A percentile compares a stretch with the other conserved stretches of the same genome.
These are phyloP conservation scores for Chaitophorus viminalis DNA, from an alignment of 2,888 invertebrate genomes.

Conservation along the genomic window DNA sequence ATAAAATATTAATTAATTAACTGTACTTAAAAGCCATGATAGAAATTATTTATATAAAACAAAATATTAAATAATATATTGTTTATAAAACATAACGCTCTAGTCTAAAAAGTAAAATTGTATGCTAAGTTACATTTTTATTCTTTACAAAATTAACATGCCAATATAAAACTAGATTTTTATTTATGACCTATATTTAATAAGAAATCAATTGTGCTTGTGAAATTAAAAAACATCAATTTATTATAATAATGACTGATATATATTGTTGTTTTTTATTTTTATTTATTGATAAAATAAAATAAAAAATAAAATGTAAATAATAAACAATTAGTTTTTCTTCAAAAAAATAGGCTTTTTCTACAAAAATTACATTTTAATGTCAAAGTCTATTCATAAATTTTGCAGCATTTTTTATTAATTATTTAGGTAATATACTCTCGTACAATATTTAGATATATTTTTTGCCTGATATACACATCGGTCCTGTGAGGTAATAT, in stretches of 20 bases:
- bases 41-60: conserved; percentile 53
- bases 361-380: too few species aligned
- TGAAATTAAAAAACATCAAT: conserved; percentile 39
- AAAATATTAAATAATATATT: conserved; percentile 36
- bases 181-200: conserved; percentile 34
- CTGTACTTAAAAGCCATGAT: conserved; percentile 53
- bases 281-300: conserved; percentile 30
- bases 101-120: conserved; percentile 50
- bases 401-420: too few species aligned
- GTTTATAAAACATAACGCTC: conserved; percentile 56
- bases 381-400: too few species aligned
- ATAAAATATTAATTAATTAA: conserved; percentile 55
- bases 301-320: conserved; percentile 55
- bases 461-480: too few species aligned
- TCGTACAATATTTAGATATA: too few species aligned
- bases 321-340: conserved; percentile 22
- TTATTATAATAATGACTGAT: conserved; percentile 58
- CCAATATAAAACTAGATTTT: conserved; percentile 25
- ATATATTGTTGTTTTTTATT: conserved; percentile 30
- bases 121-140: conserved; percentile 13
- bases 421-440: too few species aligned
- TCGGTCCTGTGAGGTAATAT: too few species aligned
- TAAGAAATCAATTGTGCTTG: conserved; percentile 48
- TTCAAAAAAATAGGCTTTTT: too few species aligned
- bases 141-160: conserved; percentile 54